A percentile compares a stretch with the other conserved stretches of the same genome.
Evolutionary conservation across 2,888 invertebrate genomes (phyloP).

Genomic region (Seira sanloemensis): DNA sequence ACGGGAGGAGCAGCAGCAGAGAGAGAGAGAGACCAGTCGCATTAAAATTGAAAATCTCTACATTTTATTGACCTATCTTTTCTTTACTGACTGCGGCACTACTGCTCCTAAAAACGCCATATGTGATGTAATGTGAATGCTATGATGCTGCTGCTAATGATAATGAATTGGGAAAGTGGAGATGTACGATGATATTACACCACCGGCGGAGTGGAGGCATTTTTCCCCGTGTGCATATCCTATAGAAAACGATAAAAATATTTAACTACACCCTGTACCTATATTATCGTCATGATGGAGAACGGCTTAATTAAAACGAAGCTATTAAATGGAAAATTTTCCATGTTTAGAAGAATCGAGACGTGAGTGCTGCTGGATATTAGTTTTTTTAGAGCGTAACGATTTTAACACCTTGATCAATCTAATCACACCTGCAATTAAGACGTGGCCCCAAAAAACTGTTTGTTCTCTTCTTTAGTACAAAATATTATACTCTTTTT

Average conservation of each 20-base stretch:
- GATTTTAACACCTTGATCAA: no score
- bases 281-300: no score
- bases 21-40: conserved; percentile 13
- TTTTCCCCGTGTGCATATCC: conserved; percentile 14
- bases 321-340: no score
- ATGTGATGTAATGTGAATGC: conserved; percentile 20
- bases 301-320: no score
- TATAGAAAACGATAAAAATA: conserved; percentile 26
- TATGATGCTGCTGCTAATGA: background rate
- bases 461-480: no score
- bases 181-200: conserved; percentile 15
- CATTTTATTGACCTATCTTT: conserved; percentile 4
- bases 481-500: no score
- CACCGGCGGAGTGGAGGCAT: conserved; percentile 8
- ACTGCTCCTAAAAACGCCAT: conserved; percentile 6
- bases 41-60: background rate
- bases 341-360: no score
- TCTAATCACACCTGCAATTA: no score
- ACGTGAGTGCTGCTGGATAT: no score
- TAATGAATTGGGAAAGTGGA: conserved; percentile 26
- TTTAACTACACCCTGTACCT: no score
- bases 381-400: no score
- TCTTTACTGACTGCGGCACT: background rate
- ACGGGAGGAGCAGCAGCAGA: conserved; percentile 31
- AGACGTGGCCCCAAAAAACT: no score